These are phyloP conservation scores for Ypsolopha scabrella DNA, from an alignment of 2,888 invertebrate genomes.

Conservation along the genomic window DNA sequence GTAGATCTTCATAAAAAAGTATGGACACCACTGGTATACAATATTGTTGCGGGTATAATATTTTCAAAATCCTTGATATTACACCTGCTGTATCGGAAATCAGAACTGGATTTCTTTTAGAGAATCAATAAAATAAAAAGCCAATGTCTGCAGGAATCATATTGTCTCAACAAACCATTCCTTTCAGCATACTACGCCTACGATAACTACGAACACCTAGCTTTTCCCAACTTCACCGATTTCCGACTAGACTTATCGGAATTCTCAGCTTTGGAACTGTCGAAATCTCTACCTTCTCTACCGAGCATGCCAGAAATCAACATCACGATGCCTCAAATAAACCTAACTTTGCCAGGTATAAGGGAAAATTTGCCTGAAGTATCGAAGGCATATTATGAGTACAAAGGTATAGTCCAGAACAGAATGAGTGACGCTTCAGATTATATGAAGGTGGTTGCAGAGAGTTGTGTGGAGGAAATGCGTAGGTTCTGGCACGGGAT, in stretches of 20 bases:
- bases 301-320: constrained; percentile 40
- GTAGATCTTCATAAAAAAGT: too few species aligned
- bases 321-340: constrained; percentile 21
- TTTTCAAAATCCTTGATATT: too few species aligned
- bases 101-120: too few species aligned
- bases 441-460: constrained; percentile 61
- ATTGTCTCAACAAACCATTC: constrained; percentile 17
- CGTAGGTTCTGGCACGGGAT: constrained; percentile 46
- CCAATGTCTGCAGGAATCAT: too few species aligned
- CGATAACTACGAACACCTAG: constrained; percentile 52
- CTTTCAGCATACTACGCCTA: constrained; percentile 65
- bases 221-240: constrained; percentile 59
- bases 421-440: constrained; percentile 62
- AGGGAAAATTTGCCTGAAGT: constrained; percentile 45
- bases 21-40: too few species aligned
- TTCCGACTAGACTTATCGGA: constrained; percentile 49
- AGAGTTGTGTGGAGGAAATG: constrained; percentile 63
- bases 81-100: too few species aligned
- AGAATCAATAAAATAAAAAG: too few species aligned
- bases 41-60: too few species aligned
- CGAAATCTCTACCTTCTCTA: constrained; percentile 20
- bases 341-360: constrained; percentile 24
- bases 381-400: constrained; percentile 42
- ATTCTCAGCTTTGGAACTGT: constrained; percentile 31
- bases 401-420: constrained; percentile 60